Evolutionary conservation across 2,113 vertebrate genomes (phyloP).

Genomic region (Ailurus styani): DNA sequence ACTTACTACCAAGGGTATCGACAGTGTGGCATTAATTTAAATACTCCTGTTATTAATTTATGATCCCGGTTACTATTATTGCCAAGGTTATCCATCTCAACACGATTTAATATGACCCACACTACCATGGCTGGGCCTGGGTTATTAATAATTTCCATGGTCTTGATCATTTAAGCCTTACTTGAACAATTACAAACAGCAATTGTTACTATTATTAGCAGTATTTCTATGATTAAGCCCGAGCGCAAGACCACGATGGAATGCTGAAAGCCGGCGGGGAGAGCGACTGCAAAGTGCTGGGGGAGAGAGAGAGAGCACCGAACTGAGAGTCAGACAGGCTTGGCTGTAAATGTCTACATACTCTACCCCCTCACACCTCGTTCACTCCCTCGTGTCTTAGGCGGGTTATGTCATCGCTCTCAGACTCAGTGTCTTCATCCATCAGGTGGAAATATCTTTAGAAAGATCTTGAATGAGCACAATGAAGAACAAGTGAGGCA

Average conservation of each 20-base stretch:
- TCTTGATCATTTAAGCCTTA: constrained; percentile 65
- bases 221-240: constrained; percentile 49
- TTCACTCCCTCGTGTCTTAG: not conserved
- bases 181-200: constrained; percentile 63
- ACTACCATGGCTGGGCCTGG: constrained; percentile 39
- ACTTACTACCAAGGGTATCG: constrained; percentile 38
- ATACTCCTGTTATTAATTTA: constrained; percentile 71
- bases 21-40: constrained; percentile 66
- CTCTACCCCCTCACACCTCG: fast-evolving
- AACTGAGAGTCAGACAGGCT: not conserved
- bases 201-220: constrained; percentile 70
- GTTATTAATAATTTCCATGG: constrained; percentile 72
- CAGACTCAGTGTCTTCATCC: constrained; percentile 1
- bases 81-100: constrained; percentile 66
- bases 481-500: not conserved
- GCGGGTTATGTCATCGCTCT: not conserved
- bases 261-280: not conserved
- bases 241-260: not conserved
- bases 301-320: not conserved
- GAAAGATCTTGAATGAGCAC: not conserved
- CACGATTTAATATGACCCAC: constrained; percentile 66
- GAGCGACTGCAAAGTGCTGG: not conserved
- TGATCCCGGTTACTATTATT: constrained; percentile 68
- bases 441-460: not conserved
- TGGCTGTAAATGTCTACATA: not conserved